Evolutionary conservation across 2,888 invertebrate genomes (phyloP), one percentile per base, ranked within the genome.

Genomic region (Leptothorax acervorum): DNA sequence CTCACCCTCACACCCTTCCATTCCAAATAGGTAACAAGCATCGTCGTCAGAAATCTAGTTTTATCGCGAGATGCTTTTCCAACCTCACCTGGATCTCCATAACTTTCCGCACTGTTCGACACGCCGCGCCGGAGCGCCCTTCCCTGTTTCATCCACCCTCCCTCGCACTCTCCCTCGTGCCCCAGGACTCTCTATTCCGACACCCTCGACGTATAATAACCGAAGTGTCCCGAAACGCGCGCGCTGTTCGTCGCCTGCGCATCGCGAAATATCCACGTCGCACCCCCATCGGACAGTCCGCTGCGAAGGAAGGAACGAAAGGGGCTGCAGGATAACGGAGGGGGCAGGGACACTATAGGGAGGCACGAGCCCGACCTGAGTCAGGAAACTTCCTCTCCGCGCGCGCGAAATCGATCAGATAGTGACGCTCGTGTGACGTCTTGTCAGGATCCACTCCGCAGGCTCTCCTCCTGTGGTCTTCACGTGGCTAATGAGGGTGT

Each of bases 391-490:
- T 78, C 68, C 65, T 55, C 74, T 82, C 84, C n/a, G 48, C 55
- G 63, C 82, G 71, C 65, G 66, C 76, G 76, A 76, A 83, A 85
- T 85, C 85, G 85, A 85, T 85, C 83, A 85, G 73, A 65, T 62
- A 57, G 45, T 83, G 78, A 83, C 75, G 82, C 31, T 63, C 42
- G 62, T 42, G 62, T 63, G 76, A 82, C 82, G 82, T 63, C 82
- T 76, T 53, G 76, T 75, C 74, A 76, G 76, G 51, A 82, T 53
- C 63, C 45, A 23, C 53, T 63, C 18, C 55, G 45, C 66, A 60
- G 31, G 53, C 53, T 39, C 39, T 63, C 63, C 74, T n/a, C 42
- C 71, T 71, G 78, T 28, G 79, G 48, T 71, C 42, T 39, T 81
- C 73, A 39, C 39, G 18, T 39, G 39, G 73, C 60, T 73, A 73